Percentiles rank a stretch among this genome's conserved stretches.
These are phyloP conservation scores for Petromus typicus DNA, from an alignment of 2,113 vertebrate species.

Conservation along the genomic window DNA sequence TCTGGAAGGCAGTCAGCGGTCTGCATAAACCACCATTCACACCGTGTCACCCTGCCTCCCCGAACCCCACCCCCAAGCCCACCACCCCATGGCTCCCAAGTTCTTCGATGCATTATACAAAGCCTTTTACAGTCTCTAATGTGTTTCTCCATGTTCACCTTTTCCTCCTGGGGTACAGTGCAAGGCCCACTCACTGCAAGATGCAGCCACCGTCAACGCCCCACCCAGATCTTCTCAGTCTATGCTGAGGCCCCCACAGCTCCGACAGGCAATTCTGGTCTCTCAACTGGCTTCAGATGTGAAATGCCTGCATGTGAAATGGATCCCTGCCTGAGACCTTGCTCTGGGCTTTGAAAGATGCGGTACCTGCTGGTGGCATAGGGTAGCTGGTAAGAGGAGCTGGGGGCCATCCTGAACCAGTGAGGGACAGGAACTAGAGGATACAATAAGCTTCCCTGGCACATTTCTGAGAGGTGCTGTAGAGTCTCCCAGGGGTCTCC, in stretches of 20 bases:
- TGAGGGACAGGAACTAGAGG: background rate
- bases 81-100: background rate
- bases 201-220: too few species aligned
- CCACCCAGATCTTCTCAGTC: background rate
- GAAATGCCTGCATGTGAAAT: background rate
- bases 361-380: background rate
- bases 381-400: background rate
- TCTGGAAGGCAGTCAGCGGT: background rate
- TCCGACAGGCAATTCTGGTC: background rate
- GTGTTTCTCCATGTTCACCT: fast-evolving
- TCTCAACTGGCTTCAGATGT: background rate
- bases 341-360: background rate
- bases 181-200: fast-evolving
- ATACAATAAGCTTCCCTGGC: background rate
- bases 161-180: background rate
- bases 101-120: background rate
- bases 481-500: background rate
- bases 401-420: background rate
- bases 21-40: background rate
- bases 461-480: background rate
- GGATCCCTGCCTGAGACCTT: background rate
- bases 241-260: background rate
- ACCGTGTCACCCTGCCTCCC: background rate
- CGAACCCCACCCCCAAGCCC: too few species aligned
- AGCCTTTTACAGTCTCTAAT: background rate